phyloP scores from a whole-genome alignment of 2,797 vertebrate species.

The Anas flavirostris region DNA sequence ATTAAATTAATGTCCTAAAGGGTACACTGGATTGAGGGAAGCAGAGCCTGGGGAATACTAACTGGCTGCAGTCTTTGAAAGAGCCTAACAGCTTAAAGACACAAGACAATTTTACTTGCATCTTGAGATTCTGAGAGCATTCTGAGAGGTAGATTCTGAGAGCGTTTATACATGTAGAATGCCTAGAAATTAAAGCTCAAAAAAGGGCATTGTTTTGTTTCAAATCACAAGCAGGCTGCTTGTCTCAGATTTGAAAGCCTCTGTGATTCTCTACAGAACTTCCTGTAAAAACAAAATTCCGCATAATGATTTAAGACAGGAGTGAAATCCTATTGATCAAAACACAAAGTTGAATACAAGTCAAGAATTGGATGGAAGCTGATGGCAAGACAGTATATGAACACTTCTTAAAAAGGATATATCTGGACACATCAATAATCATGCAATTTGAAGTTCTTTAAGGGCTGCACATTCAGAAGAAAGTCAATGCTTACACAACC shows the following conservation, averaged over 20 bases:
- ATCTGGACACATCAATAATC: neutral
- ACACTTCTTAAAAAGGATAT: neutral
- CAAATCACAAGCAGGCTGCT: neutral
- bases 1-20: neutral
- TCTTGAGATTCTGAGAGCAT: constrained; percentile 6
- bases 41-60: constrained; percentile 20
- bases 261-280: neutral
- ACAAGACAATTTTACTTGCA: constrained; percentile 17
- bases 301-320: neutral
- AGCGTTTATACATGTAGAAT: neutral
- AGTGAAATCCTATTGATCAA: neutral
- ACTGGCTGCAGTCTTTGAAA: neutral
- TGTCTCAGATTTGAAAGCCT: neutral
- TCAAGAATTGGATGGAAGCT: neutral
- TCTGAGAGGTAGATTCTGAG: neutral
- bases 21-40: neutral
- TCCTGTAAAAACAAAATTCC: neutral
- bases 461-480: neutral
- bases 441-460: neutral
- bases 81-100: neutral
- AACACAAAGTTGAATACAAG: neutral
- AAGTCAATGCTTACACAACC: neutral
- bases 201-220: constrained; percentile 5
- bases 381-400: neutral
- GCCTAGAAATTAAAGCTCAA: neutral